Base-by-base conservation (phyloP, 2,888 invertebrate genomes). In the Spilosoma lubricipeda region DNA sequence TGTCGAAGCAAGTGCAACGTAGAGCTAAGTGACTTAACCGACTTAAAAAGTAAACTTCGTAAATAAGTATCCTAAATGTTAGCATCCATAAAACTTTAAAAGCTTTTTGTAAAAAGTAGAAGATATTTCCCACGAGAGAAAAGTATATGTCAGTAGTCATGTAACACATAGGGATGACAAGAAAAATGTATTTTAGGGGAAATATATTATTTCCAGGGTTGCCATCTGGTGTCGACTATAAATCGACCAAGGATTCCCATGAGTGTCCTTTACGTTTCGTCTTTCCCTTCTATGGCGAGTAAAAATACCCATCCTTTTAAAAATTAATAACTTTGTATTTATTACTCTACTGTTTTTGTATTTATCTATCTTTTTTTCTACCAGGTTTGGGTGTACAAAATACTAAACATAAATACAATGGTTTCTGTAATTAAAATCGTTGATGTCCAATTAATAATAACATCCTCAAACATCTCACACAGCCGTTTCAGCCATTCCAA, bases 101-200 rank as follows among this genome's bases (percentile, higher is more conserved):
- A 52, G 11, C 36, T 5, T 42, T 30, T 56, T 30, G n/a, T 27
- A 30, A 33, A 45, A 36, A 13, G 33, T n/a, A 48, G 65, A 65
- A 64, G 45, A 65, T 56, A 73, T 73, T 69, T 73, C 73, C 69
- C 65, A 73, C 64, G 69, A 69, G 65, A 36, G 20, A 23, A 67
- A 72, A 56, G 9, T 27, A 69, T 48, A 39, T 65, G 73, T 64
- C 69, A 73, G 64, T 69, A 45, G 64, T 73, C 73, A 42, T 66
- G 66, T 70, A 70, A 73, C 45, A 70, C 23, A 65, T 20, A 45
- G 42, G 33, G 66, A 73, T 65, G 48, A 70, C 65, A 70, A 73
- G 65, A 56, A 70, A 64, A 73, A 70, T 56, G 70, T 73, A 33
- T 70, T 69, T 70, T 48, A 33, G 69, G 66, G 56, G 30, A 69